Evolutionary conservation across 2,797 vertebrate species (phyloP), one percentile per base, ranked within the genome.

Genomic region (Octomys mimax): DNA sequence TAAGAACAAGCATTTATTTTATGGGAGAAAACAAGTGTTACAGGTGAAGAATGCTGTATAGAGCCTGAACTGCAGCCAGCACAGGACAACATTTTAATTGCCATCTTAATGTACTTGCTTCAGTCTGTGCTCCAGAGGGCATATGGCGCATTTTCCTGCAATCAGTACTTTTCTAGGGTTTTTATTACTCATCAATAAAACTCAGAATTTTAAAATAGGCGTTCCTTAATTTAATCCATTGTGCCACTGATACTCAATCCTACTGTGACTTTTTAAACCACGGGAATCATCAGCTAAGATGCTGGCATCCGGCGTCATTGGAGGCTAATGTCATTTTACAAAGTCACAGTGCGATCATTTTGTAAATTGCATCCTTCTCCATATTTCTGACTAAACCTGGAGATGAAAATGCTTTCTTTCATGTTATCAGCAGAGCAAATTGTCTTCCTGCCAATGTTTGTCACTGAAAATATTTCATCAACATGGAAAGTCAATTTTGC

Each of bases 391-490:
- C 78, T 87, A 89, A 94, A 94, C 66, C 16, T 81, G 49, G 87
- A 93, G 54, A 89, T 73, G 73, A 92, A 95, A 87, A 92, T 85
- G 36, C 0, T 31, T 92, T 96, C 70, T 59, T 87, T 26, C 33
- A 39, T 70, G 64, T 89, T 92, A 89, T 92, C 62, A 73, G 66
- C 85, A 57, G 24, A 84, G 66, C 36, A 87, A 57, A 57, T 78
- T 68, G 39, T 78, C 36, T 94, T 95, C n/a, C 54, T 96, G 80
- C 61, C 87, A 94, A 86, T 87, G 4, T 91, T 89, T 95, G 54
- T 79, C 62, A 84, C 89, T 89, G 89, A 91, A 94, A 86, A 85
- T 87, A 91, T 95, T 87, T 91, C 28, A 75, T 89, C 61, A 95
- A 84, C 87, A 87, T 10, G 75, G 49, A 95, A 95, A 95, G 57